phyloP scores from a whole-genome alignment of 2,888 invertebrate genomes.

The Melinaea menophilus region DNA sequence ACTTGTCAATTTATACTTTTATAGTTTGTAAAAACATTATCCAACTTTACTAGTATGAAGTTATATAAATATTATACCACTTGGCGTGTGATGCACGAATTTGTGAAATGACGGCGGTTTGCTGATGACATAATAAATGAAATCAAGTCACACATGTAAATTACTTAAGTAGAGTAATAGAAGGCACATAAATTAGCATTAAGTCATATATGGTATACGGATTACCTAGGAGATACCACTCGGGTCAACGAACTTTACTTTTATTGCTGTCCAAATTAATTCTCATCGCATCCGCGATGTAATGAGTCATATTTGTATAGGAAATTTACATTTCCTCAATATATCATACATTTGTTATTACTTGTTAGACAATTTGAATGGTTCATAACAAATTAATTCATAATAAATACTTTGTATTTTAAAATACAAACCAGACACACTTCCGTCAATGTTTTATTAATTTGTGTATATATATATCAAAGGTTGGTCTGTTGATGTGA shows the following conservation, averaged over 20 bases:
- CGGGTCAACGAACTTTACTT: conserved; percentile 38
- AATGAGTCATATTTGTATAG: conserved; percentile 37
- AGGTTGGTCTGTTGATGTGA: too few relatives aligned
- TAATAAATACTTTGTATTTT: not conserved
- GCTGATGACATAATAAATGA: not conserved
- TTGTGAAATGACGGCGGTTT: too few relatives aligned
- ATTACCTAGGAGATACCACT: conserved; percentile 1
- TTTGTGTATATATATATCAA: too few relatives aligned
- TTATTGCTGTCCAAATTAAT: conserved; percentile 32
- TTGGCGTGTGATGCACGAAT: too few relatives aligned
- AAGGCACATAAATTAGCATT: conserved; percentile 23
- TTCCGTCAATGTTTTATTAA: too few relatives aligned
- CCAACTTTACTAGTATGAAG: too few relatives aligned
- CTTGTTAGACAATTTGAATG: conserved; percentile 1
- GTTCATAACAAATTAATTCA: not conserved
- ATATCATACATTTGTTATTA: conserved; percentile 1
- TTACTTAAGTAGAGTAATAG: conserved; percentile 14
- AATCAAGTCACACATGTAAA: not conserved
- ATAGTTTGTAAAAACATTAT: too few relatives aligned
- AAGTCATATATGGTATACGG: conserved; percentile 11
- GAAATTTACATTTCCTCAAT: conserved; percentile 30
- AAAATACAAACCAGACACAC: too few relatives aligned
- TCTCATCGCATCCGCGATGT: conserved; percentile 28
- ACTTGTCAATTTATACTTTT: conserved; percentile 24
- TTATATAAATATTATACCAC: too few relatives aligned